Evolutionary conservation across 2,888 invertebrate species (phyloP).

Genomic region (Aspidapion aeneum): DNA sequence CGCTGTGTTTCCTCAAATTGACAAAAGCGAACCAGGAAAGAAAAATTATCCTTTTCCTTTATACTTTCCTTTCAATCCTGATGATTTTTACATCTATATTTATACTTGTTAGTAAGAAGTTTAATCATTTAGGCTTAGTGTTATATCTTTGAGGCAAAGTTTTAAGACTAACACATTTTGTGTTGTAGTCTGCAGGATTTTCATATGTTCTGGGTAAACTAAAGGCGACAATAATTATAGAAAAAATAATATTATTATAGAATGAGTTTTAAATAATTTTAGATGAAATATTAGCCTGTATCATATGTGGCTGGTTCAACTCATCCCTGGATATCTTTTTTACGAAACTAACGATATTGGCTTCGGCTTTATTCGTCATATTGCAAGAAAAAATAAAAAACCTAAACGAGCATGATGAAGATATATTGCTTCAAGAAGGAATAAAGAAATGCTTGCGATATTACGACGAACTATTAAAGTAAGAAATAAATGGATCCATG

Average conservation of each 20-base stretch:
- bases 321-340: constrained; percentile 25
- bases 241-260: too few relatives aligned
- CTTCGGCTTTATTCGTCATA: constrained; percentile 22
- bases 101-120: constrained; percentile 10
- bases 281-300: constrained; percentile 17
- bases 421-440: constrained; percentile 5
- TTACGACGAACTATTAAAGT: constrained; percentile 17
- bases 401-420: neutral
- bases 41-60: constrained; percentile 25
- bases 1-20: constrained; percentile 22
- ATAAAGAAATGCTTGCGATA: constrained; percentile 24
- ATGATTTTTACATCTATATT: constrained; percentile 23
- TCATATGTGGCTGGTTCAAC: too few relatives aligned
- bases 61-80: constrained; percentile 28
- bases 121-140: too few relatives aligned
- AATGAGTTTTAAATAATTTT: too few relatives aligned
- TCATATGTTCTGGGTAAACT: too few relatives aligned
- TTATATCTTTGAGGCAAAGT: too few relatives aligned
- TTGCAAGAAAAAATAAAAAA: constrained; percentile 22
- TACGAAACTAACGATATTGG: constrained; percentile 24
- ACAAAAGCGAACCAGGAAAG: constrained; percentile 9
- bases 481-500: too few relatives aligned
- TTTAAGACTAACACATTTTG: too few relatives aligned
- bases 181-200: too few relatives aligned
- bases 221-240: too few relatives aligned